Base-by-base conservation (phyloP, 2,113 vertebrate genomes). In the Nycticebus coucang region DNA sequence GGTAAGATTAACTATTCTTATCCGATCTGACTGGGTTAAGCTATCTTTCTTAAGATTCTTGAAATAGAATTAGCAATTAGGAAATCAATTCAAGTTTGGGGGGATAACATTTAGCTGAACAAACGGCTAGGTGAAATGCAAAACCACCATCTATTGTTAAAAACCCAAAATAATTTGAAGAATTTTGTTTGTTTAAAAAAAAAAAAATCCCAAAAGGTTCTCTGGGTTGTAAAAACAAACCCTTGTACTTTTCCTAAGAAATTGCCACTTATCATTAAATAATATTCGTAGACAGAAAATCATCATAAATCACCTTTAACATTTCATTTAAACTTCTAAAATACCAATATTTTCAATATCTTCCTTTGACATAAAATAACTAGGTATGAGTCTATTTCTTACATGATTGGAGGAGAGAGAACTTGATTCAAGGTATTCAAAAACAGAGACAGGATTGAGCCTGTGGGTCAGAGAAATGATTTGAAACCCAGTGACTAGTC, bases 161-260 rank as follows among this genome's bases (percentile, higher is more conserved):
- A 95, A 96, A 55, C n/a, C 69, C 30, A 69, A 90, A 83, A 87
- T 74, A 75, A 62, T n/a, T 64, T 79, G 80, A 84, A 87, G 77
- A 88, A 68, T 84, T 91, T 35, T 71, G 35, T 81, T 90, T 87
- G 55, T 66, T 91, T 24, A 72, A 71, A 93, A 93, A 64, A 55
- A 75, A 84, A 84, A 77, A 26, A 55, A 50, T 12, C 6, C 24
- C 26, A 30, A 18, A 18, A 13, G 7, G 30, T 68, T 33, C 4
- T 12, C 59, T 33, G 13, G 21, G 17, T 68, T 87, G 21, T 72
- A 5, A 93, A 79, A 89, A 55, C 77, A 45, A 82, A 50, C 35
- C 37, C 71, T 62, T 88, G 21, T 81, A 22, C 30, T 89, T n/a
- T 80, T 93, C 50, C 28, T 83, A 86, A 95, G 93, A 83, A 91